Base-by-base conservation (phyloP, 1,140 invertebrate genomes). In the Chironomus striatipennis region DNA sequence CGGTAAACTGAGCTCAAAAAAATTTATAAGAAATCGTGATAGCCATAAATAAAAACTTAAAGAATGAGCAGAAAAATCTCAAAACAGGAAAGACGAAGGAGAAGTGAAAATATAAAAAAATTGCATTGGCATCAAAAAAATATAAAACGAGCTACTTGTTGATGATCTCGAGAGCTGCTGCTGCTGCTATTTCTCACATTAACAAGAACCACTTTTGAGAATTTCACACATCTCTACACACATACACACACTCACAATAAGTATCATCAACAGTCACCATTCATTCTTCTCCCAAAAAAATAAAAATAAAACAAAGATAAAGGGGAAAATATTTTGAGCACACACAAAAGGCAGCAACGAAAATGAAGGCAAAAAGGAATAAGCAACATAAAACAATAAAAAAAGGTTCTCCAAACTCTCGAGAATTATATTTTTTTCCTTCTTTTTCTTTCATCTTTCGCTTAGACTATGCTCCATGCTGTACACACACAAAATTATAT, bases 371-470 rank as follows among this genome's bases (percentile, higher is more conserved):
- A 5, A 57, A 57, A 57, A 57, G 47, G 47, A 57, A 57, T 57
- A 57, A 57, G 47, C 47, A 57, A 57, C 47, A 57, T 57, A 57
- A 57, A 57, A 57, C 47, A 57, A 57, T 57, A 57, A 57, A 57
- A 57, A 57, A 57, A 57, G 47, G 47, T 57, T 57, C 47, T 57
- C 1, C 47, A 57, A 57, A 57, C 47, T 57, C 47, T 57, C 47
- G 47, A 57, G 47, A 57, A 57, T n/a, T n/a, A 57, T 57, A 12
- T 57, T 47, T 57, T 57, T 57, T n/a, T 57, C 5, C 47, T n/a
- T 57, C n/a, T 47, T 47, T 43, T 43, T 6, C 47, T 57, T n/a
- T 57, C 47, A 57, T 57, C 47, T 57, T 57, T 57, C 47, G 12
- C n/a, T 57, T 57, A 57, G 47, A 10, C 47, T 57, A 57, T 34